Evolutionary conservation across 2,888 invertebrate species (phyloP).

Genomic region (Habroteleia sp.): DNA sequence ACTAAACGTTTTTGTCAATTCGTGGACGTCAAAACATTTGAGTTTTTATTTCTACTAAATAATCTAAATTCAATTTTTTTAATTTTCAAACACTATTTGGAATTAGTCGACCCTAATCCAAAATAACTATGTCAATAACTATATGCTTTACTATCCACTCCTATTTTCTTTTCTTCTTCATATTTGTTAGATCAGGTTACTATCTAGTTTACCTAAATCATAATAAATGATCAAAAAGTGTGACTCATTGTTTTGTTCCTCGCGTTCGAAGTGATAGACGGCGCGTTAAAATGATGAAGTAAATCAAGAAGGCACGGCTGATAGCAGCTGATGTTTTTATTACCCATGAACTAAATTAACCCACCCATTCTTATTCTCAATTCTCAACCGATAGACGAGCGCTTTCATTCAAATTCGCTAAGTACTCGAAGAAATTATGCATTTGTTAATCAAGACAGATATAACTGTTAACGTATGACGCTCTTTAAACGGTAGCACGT

Average conservation of each 20-base stretch:
- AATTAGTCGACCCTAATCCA: too few species aligned
- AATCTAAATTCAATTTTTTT: too few species aligned
- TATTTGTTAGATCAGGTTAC: too few species aligned
- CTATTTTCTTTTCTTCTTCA: too few species aligned
- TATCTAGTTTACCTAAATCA: constrained; percentile 7
- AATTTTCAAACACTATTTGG: too few species aligned
- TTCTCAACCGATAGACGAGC: constrained; percentile 24
- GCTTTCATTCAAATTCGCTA: constrained; percentile 30
- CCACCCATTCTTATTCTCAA: constrained; percentile 25
- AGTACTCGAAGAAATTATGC: constrained; percentile 12
- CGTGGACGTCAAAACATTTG: too few species aligned
- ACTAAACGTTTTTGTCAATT: too few species aligned
- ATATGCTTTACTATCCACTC: too few species aligned
- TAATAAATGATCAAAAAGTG: neutral
- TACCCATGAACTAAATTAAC: constrained; percentile 41
- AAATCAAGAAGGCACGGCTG: constrained; percentile 25
- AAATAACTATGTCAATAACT: too few species aligned
- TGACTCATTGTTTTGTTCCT: constrained; percentile 28
- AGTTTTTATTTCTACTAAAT: too few species aligned
- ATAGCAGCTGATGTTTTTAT: constrained; percentile 41
- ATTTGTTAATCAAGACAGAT: constrained; percentile 25
- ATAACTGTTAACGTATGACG: constrained; percentile 14
- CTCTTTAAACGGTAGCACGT: constrained; percentile 7
- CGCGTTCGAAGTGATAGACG: constrained; percentile 7
- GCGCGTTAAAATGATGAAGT: constrained; percentile 37